phyloP scores from a whole-genome alignment of 1,140 invertebrate species.

The Drosophila trapezifrons region DNA sequence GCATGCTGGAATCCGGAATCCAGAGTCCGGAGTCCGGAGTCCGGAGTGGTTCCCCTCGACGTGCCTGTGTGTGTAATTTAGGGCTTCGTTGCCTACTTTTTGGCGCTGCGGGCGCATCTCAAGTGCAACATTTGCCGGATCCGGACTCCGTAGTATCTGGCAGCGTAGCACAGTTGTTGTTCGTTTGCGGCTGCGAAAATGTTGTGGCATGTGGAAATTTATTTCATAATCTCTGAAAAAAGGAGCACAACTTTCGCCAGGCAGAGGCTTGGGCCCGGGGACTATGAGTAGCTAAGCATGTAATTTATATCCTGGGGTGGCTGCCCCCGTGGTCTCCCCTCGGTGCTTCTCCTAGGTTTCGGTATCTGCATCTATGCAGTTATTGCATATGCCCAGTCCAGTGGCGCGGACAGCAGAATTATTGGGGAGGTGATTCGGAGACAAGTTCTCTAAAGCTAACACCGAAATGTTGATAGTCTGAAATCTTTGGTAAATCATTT shows the following conservation, averaged over 20 bases:
- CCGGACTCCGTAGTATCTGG: conserved; percentile 16
- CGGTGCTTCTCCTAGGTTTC: conserved; percentile 4
- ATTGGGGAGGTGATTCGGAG: not conserved
- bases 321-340: conserved; percentile 3
- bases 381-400: conserved; percentile 25
- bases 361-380: conserved; percentile 51
- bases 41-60: conserved; percentile 9
- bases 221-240: conserved; percentile 69
- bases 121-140: conserved; percentile 58
- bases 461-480: not conserved
- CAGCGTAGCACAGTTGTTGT: conserved; percentile 44
- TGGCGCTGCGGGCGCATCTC: conserved; percentile 56
- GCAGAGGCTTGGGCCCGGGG: conserved; percentile 4
- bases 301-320: conserved; percentile 54
- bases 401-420: conserved; percentile 5
- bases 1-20: conserved; percentile 5
- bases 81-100: conserved; percentile 57
- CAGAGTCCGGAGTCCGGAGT: not conserved
- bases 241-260: conserved; percentile 35
- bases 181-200: conserved; percentile 65
- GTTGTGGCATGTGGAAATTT: conserved; percentile 80
- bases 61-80: conserved; percentile 30
- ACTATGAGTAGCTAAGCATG: conserved; percentile 55
- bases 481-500: not conserved
- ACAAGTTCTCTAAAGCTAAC: not conserved